Base-by-base conservation (phyloP, 2,888 invertebrate genomes). In the Tipula confusa region DNA sequence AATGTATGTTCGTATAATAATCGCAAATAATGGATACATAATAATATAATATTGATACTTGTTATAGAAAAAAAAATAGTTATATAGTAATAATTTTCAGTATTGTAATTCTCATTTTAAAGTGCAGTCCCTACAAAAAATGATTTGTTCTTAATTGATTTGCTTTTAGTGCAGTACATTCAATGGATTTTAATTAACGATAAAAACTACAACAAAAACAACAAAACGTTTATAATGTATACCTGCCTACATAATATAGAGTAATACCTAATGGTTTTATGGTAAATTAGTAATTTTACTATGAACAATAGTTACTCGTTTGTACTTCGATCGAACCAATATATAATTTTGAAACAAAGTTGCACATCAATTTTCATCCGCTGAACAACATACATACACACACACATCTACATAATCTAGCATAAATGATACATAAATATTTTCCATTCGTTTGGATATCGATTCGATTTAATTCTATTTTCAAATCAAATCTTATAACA, bases 1-100 rank as follows among this genome's bases (percentile, higher is more conserved):
- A 89, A 85, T 85, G 84, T 85, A 85, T 85, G 83, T 85, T 15
- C 79, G 18, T 13, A 38, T 38, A 13, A 38, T 18, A 9, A 79
- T 1, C 9, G 24, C 2, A 79, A 28, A 79, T 79, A 28, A 79
- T 36, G 36, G 36, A 9, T 36, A 36, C 1, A 36, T n/a, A n/a
- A n/a, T 15, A 64, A 48, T 64, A 64, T 15, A 48, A 64, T 64
- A 9, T 11, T 64, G n/a, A 48, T 48, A 18, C n/a, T 48, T 0
- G 6, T 13, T 64, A 13, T 0, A 64, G 6, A 79, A 4, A 64
- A 4, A 64, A 64, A 64, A 15, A 15, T 64, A 15, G 7, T 5
- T 6, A 43, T 15, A 15, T 64, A 15, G 7, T 5, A 15, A 43
- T 15, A 43, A 43, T 11, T 15, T 43, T 15, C 43, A 43, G 15